phyloP scores from a whole-genome alignment of 2,797 vertebrate species.

The Rallus crepitans region DNA sequence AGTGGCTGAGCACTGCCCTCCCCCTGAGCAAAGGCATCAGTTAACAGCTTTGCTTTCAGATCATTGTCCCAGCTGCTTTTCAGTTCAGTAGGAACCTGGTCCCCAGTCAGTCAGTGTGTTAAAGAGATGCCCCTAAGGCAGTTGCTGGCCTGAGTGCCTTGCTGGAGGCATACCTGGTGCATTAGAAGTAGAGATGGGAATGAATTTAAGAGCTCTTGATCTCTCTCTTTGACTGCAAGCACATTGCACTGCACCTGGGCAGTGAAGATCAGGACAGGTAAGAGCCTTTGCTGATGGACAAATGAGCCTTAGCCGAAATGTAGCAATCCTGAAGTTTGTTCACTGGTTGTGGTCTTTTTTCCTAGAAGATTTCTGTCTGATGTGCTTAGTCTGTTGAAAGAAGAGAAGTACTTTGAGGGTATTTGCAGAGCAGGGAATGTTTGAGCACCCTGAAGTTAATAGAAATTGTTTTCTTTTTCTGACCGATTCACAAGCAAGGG shows the following conservation, averaged over 20 bases:
- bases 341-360: background rate
- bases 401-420: background rate
- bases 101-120: background rate
- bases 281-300: background rate
- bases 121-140: background rate
- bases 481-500: background rate
- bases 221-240: background rate
- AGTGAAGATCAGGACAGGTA: background rate
- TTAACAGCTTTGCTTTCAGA: background rate
- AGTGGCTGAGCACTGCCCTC: background rate
- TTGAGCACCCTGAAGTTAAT: background rate
- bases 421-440: background rate
- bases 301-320: background rate
- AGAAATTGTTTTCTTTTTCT: background rate
- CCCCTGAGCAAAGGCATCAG: background rate
- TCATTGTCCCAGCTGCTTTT: background rate
- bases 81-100: background rate
- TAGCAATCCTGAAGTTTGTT: background rate
- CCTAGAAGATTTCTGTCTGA: background rate
- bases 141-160: background rate
- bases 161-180: background rate
- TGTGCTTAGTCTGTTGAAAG: background rate
- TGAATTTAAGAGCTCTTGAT: background rate
- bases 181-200: background rate
- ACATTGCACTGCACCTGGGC: accelerated